Conservation (phyloP, 2,797 vertebrate genomes). For the Spinibarbus caldwelli region DNA sequence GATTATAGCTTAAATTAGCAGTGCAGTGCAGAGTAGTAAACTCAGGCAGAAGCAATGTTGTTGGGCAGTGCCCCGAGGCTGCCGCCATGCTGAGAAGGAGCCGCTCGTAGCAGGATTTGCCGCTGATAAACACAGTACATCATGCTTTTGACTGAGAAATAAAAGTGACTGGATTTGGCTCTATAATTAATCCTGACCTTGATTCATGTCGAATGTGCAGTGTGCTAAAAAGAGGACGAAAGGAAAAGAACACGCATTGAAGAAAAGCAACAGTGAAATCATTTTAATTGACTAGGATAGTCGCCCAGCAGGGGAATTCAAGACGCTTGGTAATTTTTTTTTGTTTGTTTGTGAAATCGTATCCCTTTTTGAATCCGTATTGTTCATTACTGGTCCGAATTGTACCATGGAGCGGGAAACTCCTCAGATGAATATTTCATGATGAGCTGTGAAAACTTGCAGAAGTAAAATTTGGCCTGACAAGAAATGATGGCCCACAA, state of each 20-base stretch:
- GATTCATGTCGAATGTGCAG: constrained; percentile 44
- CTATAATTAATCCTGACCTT: constrained; percentile 57
- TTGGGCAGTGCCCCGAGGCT: constrained; percentile 36
- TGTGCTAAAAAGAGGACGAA: constrained; percentile 41
- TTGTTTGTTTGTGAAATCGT: constrained; percentile 54
- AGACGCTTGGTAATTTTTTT: constrained; percentile 51
- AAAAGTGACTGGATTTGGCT: constrained; percentile 49
- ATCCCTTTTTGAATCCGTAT: constrained; percentile 42
- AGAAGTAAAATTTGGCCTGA: constrained; percentile 5
- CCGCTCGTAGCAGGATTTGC: neutral
- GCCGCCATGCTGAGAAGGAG: constrained; percentile 33
- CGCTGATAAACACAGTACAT: constrained; percentile 43
- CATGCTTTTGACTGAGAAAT: constrained; percentile 49
- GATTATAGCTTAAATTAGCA: constrained; percentile 45
- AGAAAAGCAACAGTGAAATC: constrained; percentile 55
- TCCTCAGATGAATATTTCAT: constrained; percentile 51
- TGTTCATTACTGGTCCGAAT: constrained; percentile 53
- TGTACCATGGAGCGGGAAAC: constrained; percentile 19
- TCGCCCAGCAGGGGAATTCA: constrained; percentile 52
- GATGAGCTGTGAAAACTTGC: constrained; percentile 30
- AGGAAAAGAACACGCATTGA: constrained; percentile 40
- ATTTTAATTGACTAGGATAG: constrained; percentile 60
- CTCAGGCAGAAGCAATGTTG: constrained; percentile 7
- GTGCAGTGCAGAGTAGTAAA: constrained; percentile 16
- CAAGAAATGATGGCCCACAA: constrained; percentile 38